These are phyloP conservation scores for Ectemnius cavifrons DNA, from an alignment of 2,888 invertebrate species.

Conservation along the genomic window DNA sequence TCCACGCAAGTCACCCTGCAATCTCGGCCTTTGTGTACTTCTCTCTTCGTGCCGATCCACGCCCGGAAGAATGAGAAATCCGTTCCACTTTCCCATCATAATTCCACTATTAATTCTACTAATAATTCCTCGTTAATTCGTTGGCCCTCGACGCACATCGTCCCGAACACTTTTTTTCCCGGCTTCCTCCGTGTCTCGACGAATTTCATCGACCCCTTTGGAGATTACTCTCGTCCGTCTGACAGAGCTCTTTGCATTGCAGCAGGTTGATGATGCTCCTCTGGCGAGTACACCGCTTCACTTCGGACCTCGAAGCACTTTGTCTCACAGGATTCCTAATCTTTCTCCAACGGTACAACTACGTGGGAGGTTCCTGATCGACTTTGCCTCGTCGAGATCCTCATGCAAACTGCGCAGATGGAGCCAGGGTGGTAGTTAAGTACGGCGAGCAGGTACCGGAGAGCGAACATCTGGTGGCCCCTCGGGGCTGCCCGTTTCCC, in stretches of 20 bases:
- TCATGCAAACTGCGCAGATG: slow-evolving; percentile 25
- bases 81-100: background rate
- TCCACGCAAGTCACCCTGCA: background rate
- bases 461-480: slow-evolving; percentile 23
- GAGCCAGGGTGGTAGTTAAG: slow-evolving; percentile 48
- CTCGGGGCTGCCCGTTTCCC: slow-evolving; percentile 11
- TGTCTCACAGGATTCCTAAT: background rate
- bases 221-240: no score
- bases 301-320: background rate
- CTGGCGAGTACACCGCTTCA: no score
- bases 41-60: background rate
- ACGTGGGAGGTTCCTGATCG: slow-evolving; percentile 16
- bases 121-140: slow-evolving; percentile 7
- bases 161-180: slow-evolving; percentile 19
- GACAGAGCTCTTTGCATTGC: no score
- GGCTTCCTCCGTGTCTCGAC: slow-evolving; percentile 10
- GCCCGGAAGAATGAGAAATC: background rate
- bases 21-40: background rate
- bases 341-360: background rate
- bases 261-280: no score
- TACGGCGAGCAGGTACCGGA: slow-evolving; percentile 64
- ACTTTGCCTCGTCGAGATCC: slow-evolving; percentile 30
- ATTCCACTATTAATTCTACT: slow-evolving; percentile 9
- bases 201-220: no score
- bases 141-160: slow-evolving; percentile 7